These are phyloP conservation scores for Acronicta leporina DNA, from an alignment of 2,888 invertebrate species.

Conservation along the genomic window DNA sequence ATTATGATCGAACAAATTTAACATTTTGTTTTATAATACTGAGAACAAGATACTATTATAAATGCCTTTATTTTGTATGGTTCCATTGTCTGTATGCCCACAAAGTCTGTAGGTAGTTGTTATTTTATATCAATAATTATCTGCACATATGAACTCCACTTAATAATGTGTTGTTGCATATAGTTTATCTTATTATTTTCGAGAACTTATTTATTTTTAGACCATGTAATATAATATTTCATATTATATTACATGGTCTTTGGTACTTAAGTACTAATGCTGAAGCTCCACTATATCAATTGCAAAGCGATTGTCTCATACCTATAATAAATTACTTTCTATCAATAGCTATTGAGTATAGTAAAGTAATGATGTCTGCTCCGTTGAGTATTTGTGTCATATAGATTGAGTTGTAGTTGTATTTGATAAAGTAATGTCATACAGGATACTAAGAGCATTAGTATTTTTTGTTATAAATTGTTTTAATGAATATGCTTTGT, in stretches of 20 bases:
- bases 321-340: neutral
- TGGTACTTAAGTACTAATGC: neutral
- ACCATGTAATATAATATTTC: slow-evolving; percentile 8
- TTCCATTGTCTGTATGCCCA: neutral
- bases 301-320: slow-evolving; percentile 38
- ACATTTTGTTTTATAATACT: no score
- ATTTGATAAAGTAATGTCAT: neutral
- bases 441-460: neutral
- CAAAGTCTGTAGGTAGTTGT: slow-evolving; percentile 3
- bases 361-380: neutral
- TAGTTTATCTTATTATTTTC: slow-evolving; percentile 29
- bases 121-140: slow-evolving; percentile 19
- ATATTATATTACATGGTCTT: no score
- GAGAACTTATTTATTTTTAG: slow-evolving; percentile 17
- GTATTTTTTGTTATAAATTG: neutral
- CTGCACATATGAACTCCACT: slow-evolving; percentile 16
- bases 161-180: slow-evolving; percentile 6
- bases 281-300: slow-evolving; percentile 11
- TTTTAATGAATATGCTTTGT: neutral
- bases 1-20: no score
- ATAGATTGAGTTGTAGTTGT: neutral
- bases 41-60: neutral
- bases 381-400: neutral
- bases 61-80: neutral
- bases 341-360: neutral